Conservation (phyloP, 1,140 invertebrate species). For the Cardiocondyla obscurior region DNA sequence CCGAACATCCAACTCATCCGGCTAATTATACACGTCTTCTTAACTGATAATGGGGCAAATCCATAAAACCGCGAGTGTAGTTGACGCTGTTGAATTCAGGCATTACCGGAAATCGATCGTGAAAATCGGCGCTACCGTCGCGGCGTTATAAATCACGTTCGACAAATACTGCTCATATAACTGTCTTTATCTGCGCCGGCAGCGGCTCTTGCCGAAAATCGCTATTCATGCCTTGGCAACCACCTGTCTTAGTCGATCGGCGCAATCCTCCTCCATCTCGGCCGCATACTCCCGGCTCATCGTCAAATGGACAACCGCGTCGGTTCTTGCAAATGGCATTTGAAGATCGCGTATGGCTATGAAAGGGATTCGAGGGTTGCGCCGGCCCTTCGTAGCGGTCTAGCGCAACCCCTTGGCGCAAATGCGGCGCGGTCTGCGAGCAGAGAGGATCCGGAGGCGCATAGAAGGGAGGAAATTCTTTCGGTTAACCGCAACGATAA, state of each 20-base stretch:
- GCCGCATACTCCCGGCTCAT: constrained; percentile 6
- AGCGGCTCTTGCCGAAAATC: neutral
- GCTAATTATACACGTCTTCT: neutral
- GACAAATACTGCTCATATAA: constrained; percentile 32
- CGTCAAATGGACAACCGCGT: constrained; percentile 38
- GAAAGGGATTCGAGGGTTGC: constrained; percentile 57
- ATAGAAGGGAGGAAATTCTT: constrained; percentile 55
- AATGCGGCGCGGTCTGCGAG: constrained; percentile 18
- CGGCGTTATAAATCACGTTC: constrained; percentile 38
- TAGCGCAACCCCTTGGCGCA: constrained; percentile 16
- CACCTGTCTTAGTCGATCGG: constrained; percentile 25
- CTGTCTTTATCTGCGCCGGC: neutral
- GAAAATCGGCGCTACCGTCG: neutral
- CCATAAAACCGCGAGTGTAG: neutral
- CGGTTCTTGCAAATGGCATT: constrained; percentile 57
- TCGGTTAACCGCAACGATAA: constrained; percentile 65
- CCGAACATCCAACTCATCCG: neutral
- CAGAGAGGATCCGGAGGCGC: neutral
- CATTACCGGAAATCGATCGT: constrained; percentile 6
- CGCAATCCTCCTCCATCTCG: constrained; percentile 2
- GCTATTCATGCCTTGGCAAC: constrained; percentile 12
- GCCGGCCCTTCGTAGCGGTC: constrained; percentile 20
- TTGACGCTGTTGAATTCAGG: neutral
- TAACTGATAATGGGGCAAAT: neutral
- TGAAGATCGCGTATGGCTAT: constrained; percentile 51